Evolutionary conservation across 1,140 invertebrate species (phyloP), one percentile per base, ranked within the genome.

Genomic region (Drosophila lacertosa): DNA sequence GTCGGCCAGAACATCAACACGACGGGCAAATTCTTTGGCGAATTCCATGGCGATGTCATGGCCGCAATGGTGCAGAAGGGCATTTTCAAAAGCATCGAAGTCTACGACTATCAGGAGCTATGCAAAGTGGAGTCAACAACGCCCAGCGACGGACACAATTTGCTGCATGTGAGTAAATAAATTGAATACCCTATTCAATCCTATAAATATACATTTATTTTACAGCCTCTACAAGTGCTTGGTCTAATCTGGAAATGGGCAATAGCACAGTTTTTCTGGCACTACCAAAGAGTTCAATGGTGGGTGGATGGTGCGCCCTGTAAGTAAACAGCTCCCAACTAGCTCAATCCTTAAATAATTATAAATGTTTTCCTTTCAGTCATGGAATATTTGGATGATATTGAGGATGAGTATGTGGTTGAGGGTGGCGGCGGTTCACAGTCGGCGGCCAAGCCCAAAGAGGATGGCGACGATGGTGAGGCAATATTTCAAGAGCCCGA

Each of bases 51-150:
- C 11, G 94, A 95, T 18, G 93, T 98, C 2, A 95, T 98, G 93
- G 92, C 95, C 50, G 94, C 94, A 0, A 94, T 98, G 92, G 92
- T 98, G 9, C 90, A 94, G 1, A 93, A 94, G 44, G 93, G 94
- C 9, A 94, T 97, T 44, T 98, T 94, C 84, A 94, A 95, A 67
- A 93, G 94, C 71, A 94, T 97, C 4, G 93, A 94, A 6, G 94
- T 98, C 24, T 97, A 95, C 89, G 97, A 98, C 90, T 97, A 97
- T 88, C 97, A 98, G 91, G 96, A 94, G 1, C 92, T 97, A 15
- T 98, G 97, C 82, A 69, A 91, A 83, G 50, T 69, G 45, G 71
- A 77, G 5, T 16, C 63, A 1, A 63, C 60, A 15, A 45, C 53
- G 1, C 63, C 45, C 5, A 89, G 64, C 48, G 73, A 82, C 62